Evolutionary conservation across 2,113 vertebrate species (phyloP), one percentile per base, ranked within the genome.

Genomic region (Ceyx melanurus): DNA sequence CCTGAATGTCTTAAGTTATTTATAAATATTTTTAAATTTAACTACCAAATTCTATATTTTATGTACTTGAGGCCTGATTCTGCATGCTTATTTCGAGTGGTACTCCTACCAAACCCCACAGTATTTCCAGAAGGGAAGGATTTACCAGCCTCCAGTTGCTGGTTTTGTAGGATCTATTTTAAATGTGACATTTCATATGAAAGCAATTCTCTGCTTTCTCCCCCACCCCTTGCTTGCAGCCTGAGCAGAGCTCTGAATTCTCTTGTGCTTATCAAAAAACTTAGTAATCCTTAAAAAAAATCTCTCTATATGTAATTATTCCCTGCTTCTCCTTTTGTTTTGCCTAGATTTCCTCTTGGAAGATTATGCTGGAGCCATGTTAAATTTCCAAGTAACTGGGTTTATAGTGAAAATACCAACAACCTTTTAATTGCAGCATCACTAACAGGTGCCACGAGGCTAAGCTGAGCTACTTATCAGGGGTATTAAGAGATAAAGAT

Each of bases 1-100:
- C 61, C 82, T 83, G 92, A 91, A 83, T 94, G 89, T 95, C 91
- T 92, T 66, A 92, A 95, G 43, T 96, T 96, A 95, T 93, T 96
- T 89, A 87, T 91, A 73, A 76, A 70, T 81, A 81, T 74, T 83
- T 92, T 93, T 45, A 43, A 82, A 64, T 82, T 25, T 25, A 88
- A 83, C n/a, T 46, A 31, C 65, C 79, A 92, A 81, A 91, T 91
- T 12, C 82, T 86, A 0, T 91, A 86, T 94, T 93, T 96, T 82
- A 46, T 33, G 51, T 90, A 91, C 45, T 50, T 48, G 85, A 91
- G 87, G 85, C 64, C 84, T 82, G 79, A 60, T 56, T 65, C 64
- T 88, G 75, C 76, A 31, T 84, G 45, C 62, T 67, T 50, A 6
- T 82, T 85, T 85, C 43, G 33, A 31, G 92, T 22, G 75, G 71